Conservation (phyloP, 2,797 vertebrate species). For the Anguilla obscura region DNA sequence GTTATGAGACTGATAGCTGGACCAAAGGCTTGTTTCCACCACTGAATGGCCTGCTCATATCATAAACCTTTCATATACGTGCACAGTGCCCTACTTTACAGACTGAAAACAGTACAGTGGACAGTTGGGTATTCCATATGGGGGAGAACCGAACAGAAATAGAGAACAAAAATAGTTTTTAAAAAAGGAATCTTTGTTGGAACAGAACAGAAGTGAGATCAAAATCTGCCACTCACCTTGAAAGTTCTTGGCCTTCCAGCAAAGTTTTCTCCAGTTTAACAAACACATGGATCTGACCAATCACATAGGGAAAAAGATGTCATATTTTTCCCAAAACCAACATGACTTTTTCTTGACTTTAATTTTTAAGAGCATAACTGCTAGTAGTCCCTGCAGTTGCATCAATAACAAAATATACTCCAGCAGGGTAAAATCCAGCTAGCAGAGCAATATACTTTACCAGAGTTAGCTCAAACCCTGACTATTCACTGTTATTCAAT, state of each 20-base stretch:
- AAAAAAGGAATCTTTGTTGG: neutral
- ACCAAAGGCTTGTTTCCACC: neutral
- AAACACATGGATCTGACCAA: constrained; percentile 84
- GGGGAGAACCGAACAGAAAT: neutral
- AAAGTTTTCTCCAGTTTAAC: constrained; percentile 86
- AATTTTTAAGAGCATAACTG: neutral
- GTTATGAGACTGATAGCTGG: neutral
- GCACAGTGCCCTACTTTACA: neutral
- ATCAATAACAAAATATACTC: neutral
- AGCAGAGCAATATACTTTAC: neutral
- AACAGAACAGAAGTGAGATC: neutral
- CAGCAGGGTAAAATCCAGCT: neutral
- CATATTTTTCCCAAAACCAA: neutral
- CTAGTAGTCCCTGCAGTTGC: neutral
- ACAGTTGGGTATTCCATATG: neutral
- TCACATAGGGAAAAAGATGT: neutral
- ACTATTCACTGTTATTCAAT: neutral
- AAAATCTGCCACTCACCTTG: constrained; percentile 77
- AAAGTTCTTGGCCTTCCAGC: constrained; percentile 76
- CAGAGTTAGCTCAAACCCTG: neutral
- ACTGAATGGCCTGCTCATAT: neutral
- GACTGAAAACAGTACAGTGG: neutral
- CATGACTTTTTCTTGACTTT: neutral
- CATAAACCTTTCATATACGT: neutral
- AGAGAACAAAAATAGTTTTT: neutral